A percentile compares a stretch with the other conserved stretches of the same genome.
phyloP scores from a whole-genome alignment of 2,113 vertebrate genomes.

The Paramormyrops kingsleyae region DNA sequence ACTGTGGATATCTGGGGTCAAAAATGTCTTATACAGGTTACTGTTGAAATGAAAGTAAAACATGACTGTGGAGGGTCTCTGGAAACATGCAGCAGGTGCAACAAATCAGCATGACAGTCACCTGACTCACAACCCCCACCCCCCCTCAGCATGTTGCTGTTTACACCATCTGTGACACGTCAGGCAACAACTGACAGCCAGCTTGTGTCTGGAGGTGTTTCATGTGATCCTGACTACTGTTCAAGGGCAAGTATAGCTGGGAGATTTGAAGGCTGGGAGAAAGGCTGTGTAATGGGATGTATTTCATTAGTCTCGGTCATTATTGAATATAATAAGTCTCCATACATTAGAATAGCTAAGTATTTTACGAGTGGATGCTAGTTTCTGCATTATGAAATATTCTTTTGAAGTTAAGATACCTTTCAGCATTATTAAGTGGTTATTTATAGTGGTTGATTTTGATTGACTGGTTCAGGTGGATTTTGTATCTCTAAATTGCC shows the following conservation, averaged over 20 bases:
- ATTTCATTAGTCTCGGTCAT: constrained; percentile 13
- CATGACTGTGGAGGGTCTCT: background rate
- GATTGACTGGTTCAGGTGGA: background rate
- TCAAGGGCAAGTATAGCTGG: constrained; percentile 7
- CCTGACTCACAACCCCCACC: background rate
- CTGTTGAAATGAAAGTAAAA: background rate
- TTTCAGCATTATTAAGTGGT: background rate
- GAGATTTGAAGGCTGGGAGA: background rate
- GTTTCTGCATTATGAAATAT: background rate
- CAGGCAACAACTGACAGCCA: constrained; percentile 6
- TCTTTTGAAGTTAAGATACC: background rate
- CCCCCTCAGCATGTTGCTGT: background rate
- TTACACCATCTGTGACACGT: background rate
- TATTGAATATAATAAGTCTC: constrained; percentile 9
- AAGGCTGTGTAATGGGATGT: background rate
- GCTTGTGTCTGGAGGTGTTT: background rate
- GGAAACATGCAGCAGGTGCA: background rate
- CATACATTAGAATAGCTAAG: constrained; percentile 7
- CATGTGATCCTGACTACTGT: background rate
- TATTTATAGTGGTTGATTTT: background rate
- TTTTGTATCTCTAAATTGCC: background rate
- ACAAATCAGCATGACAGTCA: background rate
- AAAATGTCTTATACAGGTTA: background rate
- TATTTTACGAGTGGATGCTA: background rate
- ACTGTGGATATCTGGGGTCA: background rate